phyloP scores from a whole-genome alignment of 1,140 invertebrate genomes.

The Leptinotarsa lineolata region DNA sequence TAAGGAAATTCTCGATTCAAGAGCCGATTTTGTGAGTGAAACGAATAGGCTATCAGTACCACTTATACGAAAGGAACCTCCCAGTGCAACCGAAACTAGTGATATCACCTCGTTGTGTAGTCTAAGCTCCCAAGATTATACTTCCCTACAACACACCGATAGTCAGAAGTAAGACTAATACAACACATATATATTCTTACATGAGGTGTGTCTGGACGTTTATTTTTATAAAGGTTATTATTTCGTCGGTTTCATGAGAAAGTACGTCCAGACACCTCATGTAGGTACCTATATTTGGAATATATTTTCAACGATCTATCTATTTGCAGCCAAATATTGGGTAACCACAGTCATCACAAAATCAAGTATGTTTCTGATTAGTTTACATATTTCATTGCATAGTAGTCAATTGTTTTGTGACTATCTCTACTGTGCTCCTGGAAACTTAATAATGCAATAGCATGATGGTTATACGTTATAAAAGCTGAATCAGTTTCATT shows the following conservation, averaged over 20 bases:
- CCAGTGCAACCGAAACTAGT: constrained; percentile 60
- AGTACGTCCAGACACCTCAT: no score
- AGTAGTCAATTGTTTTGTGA: no score
- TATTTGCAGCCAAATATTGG: constrained; percentile 19
- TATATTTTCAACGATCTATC: not conserved
- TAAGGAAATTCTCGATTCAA: constrained; percentile 51
- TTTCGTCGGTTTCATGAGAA: no score
- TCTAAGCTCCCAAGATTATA: constrained; percentile 61
- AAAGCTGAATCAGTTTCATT: no score
- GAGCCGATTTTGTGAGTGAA: constrained; percentile 49
- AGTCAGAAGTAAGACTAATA: constrained; percentile 56
- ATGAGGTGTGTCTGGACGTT: not conserved
- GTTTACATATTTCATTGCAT: no score
- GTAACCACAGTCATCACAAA: constrained; percentile 26
- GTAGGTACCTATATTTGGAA: no score
- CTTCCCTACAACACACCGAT: constrained; percentile 59
- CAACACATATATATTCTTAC: not conserved
- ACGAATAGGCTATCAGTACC: constrained; percentile 52
- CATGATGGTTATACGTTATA: no score
- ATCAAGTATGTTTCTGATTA: constrained; percentile 21
- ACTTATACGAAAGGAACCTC: constrained; percentile 49
- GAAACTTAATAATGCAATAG: no score
- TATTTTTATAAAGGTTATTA: no score
- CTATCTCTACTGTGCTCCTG: no score
- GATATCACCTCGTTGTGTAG: constrained; percentile 65